These are phyloP conservation scores for Brachionus rubens DNA, from an alignment of 1,140 invertebrate genomes.

Conservation along the genomic window DNA sequence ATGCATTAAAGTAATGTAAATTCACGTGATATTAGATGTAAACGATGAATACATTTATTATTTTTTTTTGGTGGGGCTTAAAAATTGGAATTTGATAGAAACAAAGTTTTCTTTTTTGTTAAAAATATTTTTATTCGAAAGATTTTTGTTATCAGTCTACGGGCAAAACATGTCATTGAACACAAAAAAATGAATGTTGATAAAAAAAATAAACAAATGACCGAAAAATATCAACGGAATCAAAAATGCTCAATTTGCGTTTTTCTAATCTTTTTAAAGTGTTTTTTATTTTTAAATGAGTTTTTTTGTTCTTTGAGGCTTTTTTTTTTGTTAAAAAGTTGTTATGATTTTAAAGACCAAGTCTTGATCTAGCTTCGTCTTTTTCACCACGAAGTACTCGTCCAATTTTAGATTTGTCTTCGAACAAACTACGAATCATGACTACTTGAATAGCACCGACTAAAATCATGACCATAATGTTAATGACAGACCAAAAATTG, in stretches of 20 bases:
- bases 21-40: too few relatives aligned
- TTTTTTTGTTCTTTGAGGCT: neutral
- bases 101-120: too few relatives aligned
- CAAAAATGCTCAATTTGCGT: neutral
- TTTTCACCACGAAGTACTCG: slow-evolving; percentile 26
- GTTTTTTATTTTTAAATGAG: neutral
- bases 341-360: neutral
- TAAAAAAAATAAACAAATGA: neutral
- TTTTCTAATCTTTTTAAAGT: neutral
- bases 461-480: slow-evolving; percentile 69
- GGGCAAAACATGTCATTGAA: neutral
- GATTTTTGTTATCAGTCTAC: neutral
- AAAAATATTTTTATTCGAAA: too few relatives aligned
- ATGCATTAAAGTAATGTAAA: too few relatives aligned
- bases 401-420: slow-evolving; percentile 63
- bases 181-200: neutral
- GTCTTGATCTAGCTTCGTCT: neutral
- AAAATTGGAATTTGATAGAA: neutral
- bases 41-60: neutral
- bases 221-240: neutral
- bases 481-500: slow-evolving; percentile 70
- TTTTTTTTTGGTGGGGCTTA: neutral
- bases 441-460: slow-evolving; percentile 69
- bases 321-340: neutral
- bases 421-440: slow-evolving; percentile 69